Percentiles rank a stretch among this genome's conserved stretches.
phyloP scores from a whole-genome alignment of 2,888 invertebrate species.

The Malthinus seriepunctatus region DNA sequence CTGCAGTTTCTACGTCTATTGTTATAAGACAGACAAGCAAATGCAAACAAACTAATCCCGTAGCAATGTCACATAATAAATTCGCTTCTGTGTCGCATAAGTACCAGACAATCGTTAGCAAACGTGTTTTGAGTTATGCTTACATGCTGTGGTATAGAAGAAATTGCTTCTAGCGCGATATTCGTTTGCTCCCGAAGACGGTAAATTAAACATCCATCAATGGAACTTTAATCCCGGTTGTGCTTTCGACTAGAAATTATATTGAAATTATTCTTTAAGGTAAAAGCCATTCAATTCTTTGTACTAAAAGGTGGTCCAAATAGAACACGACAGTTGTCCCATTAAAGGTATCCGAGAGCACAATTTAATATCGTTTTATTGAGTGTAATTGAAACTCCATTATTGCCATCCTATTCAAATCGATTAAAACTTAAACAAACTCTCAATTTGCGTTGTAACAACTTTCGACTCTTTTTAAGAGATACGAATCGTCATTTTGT shows the following conservation, averaged over 20 bases:
- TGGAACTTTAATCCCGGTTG: constrained; percentile 39
- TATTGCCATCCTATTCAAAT: no score
- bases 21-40: constrained; percentile 25
- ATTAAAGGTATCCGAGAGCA: background rate
- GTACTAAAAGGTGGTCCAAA: constrained; percentile 13
- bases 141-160: constrained; percentile 27
- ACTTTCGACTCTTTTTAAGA: no score
- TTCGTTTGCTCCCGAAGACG: constrained; percentile 36
- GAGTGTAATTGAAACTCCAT: no score
- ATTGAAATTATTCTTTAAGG: constrained; percentile 24
- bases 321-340: background rate
- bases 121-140: constrained; percentile 38
- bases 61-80: constrained; percentile 42
- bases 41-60: constrained; percentile 35
- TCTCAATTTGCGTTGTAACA: no score
- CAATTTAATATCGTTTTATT: no score
- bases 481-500: no score
- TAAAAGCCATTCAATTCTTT: constrained; percentile 13
- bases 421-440: no score
- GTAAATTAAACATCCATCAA: constrained; percentile 51
- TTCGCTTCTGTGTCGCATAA: constrained; percentile 42
- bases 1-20: constrained; percentile 15
- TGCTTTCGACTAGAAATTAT: constrained; percentile 39
- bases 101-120: constrained; percentile 41
- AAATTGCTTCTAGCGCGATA: constrained; percentile 37